Base-by-base conservation (phyloP, 1,140 invertebrate species). In the Cotesia chilonis region DNA sequence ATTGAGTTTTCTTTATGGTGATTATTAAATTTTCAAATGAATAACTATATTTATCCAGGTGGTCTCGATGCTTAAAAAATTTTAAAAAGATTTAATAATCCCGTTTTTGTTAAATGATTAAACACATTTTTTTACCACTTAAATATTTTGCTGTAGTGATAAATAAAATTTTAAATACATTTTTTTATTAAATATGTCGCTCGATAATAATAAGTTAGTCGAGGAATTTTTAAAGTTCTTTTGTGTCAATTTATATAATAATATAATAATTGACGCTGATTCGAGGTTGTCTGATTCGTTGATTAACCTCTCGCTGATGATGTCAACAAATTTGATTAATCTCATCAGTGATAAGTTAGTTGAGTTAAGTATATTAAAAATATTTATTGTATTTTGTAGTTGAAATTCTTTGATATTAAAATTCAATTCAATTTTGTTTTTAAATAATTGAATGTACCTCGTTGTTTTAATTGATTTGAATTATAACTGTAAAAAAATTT, bases 271-370 rank as follows among this genome's bases (percentile, higher is more conserved):
- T 47, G 41, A 47, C 41, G 41, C 41, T 47, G 52, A 57, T 54
- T 55, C 66, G 10, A 68, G 52, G 6, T 68, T 68, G 66, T 68
- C 66, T 68, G 66, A 68, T 68, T 68, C 36, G 36, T 54, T 35
- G 20, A 55, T 68, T 68, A 68, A 68, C 66, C 66, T 55, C 51
- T 17, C 5, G 37, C 17, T 17, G 7, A 5, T 37, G 36, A 14
- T 57, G 66, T 68, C 66, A 68, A 68, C 66, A 68, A 68, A 68
- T 68, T 68, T 12, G 57, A 68, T 68, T 68, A 55, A 36, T 52
- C 14, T 36, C 51, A 68, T 57, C 37, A 55, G n/a, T 20, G n/a
- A 57, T 68, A 20, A 55, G 41, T 47, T 47, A 47, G 6, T 47
- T 10, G 41, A 47, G 41, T 47, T 47, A 47, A 47, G 6, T 47